A percentile compares a stretch with the other conserved stretches of the same genome.
phyloP scores from a whole-genome alignment of 2,888 invertebrate genomes.

The Gortyna flavago region DNA sequence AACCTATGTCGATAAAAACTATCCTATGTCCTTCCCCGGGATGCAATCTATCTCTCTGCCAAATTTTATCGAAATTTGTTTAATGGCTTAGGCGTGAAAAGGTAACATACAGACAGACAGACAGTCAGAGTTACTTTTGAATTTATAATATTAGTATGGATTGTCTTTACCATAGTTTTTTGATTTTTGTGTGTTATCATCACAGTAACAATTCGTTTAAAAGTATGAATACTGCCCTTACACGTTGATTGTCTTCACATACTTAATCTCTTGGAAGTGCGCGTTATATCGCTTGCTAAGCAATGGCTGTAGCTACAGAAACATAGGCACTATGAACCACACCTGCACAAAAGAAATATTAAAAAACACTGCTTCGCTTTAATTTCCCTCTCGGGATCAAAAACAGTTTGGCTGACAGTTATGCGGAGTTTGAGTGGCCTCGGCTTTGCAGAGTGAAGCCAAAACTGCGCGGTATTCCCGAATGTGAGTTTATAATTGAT shows the following conservation, averaged over 20 bases:
- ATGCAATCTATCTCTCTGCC: no score
- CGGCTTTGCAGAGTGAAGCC: slow-evolving; percentile 20
- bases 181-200: not conserved
- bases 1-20: no score
- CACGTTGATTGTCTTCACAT: not conserved
- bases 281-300: not conserved
- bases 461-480: slow-evolving; percentile 6
- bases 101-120: no score
- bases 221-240: not conserved
- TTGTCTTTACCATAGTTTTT: not conserved
- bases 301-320: not conserved
- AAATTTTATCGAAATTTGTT: no score
- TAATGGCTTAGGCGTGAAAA: no score
- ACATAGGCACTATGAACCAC: not conserved
- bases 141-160: no score
- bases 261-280: not conserved
- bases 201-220: not conserved
- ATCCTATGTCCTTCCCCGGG: no score
- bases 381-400: slow-evolving; percentile 19
- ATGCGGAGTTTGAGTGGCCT: slow-evolving; percentile 42
- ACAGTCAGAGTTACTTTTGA: no score
- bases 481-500: slow-evolving; percentile 13
- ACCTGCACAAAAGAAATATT: not conserved
- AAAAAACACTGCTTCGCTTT: not conserved
- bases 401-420: slow-evolving; percentile 33